Evolutionary conservation across 2,888 invertebrate genomes (phyloP), one percentile per base, ranked within the genome.

Genomic region (Plebejus argus): DNA sequence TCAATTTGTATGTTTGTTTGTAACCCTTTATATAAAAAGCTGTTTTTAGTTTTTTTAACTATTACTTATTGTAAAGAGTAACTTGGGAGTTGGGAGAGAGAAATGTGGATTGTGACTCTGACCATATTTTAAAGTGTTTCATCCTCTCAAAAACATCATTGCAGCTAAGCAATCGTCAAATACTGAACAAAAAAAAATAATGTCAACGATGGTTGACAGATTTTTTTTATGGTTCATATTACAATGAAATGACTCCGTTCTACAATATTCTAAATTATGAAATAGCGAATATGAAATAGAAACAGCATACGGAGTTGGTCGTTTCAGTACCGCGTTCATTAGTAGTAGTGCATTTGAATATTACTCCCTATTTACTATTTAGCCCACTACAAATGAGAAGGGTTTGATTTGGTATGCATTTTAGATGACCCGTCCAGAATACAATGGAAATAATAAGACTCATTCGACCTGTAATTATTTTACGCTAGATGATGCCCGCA

Each of bases 311-410:
- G 61, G 61, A 20, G 61, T 23, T 61, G 33, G 33, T 66, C 33
- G 33, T n/a, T 70, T 18, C n/a, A 39, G 39, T 35, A 12, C 7
- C 18, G 28, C 70, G 66, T 71, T 71, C 71, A 20, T 71, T 71
- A 71, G 71, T 66, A 66, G 39, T 71, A n/a, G n/a, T 70, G 49
- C 70, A 70, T 76, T 76, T 76, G 76, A 76, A 76, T 76, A 76
- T 76, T 49, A 58, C 66, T 49, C 66, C 66, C 66, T 66, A 66
- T 45, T 76, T 76, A 61, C 76, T 76, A 61, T 76, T 76, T 66
- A 66, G 66, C 66, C 28, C 66, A 33, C 66, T 66, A 28, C 66
- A 66, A 66, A 66, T 66, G 66, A 66, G 66, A 28, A 20, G 8
- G 66, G 18, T 66, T 66, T 66, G 66, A 66, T 66, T 33, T 66